These are phyloP conservation scores for Vidua macroura DNA, from an alignment of 2,113 vertebrate genomes.

Conservation along the genomic window DNA sequence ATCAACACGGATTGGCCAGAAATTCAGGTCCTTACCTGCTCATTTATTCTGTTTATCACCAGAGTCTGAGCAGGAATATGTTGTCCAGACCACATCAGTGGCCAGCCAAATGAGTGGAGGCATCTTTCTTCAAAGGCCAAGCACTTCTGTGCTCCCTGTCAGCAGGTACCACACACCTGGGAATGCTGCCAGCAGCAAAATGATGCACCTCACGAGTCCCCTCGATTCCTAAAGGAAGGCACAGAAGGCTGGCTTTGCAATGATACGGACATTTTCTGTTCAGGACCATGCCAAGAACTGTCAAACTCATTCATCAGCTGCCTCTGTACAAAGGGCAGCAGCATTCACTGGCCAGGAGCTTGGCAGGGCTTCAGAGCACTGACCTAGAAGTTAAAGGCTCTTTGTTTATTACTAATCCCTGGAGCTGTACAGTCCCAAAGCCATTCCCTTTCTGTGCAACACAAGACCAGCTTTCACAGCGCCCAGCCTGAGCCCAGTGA, in stretches of 20 bases:
- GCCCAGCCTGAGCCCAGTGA: not conserved
- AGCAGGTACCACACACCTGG: not conserved
- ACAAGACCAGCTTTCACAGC: conserved; percentile 61
- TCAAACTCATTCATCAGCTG: conserved; percentile 43
- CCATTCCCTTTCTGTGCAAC: conserved; percentile 58
- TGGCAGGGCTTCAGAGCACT: conserved; percentile 39
- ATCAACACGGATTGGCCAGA: not conserved
- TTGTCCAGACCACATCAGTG: not conserved
- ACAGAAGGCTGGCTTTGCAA: not conserved
- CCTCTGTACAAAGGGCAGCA: not conserved
- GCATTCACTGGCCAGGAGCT: conserved; percentile 13
- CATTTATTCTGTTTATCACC: not conserved
- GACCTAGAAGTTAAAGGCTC: conserved; percentile 64
- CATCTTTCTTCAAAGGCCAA: not conserved
- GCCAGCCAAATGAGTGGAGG: not conserved
- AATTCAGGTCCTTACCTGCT: not conserved
- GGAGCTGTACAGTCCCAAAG: conserved; percentile 55
- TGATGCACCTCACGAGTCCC: not conserved
- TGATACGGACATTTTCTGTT: not conserved
- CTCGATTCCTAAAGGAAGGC: not conserved
- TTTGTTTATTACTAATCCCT: conserved; percentile 59
- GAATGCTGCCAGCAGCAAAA: not conserved
- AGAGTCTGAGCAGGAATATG: not conserved
- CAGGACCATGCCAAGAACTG: not conserved
- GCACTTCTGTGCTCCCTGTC: not conserved